phyloP scores from a whole-genome alignment of 1,140 invertebrate genomes.

The Holotrichia oblita region DNA sequence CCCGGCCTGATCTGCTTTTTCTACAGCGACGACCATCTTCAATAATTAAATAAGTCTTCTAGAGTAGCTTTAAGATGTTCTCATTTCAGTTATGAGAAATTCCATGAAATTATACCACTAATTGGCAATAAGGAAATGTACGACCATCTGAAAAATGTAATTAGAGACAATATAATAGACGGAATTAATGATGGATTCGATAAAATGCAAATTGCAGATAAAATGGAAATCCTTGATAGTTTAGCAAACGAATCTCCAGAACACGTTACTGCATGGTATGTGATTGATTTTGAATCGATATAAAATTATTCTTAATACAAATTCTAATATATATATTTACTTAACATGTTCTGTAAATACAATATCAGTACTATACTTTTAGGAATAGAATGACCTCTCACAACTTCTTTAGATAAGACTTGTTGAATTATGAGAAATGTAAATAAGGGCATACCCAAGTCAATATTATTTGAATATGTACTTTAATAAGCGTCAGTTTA shows the following conservation, averaged over 20 bases:
- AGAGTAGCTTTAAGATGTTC: neutral
- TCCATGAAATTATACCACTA: neutral
- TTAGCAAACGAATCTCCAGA: neutral
- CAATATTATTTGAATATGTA: neutral
- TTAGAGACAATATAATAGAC: neutral
- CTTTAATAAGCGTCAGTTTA: neutral
- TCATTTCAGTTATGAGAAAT: constrained; percentile 22
- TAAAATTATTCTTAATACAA: neutral
- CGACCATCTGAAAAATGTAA: neutral
- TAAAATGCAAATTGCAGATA: neutral
- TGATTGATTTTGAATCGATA: neutral
- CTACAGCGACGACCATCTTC: neutral
- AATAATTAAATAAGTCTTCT: neutral
- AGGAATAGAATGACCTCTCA: too few relatives aligned
- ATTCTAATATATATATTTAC: neutral
- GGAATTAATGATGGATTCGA: constrained; percentile 28
- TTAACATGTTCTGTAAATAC: too few relatives aligned
- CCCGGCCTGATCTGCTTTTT: constrained; percentile 32
- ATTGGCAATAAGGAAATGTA: neutral
- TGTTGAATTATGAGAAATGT: neutral
- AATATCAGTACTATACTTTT: too few relatives aligned
- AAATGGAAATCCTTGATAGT: neutral
- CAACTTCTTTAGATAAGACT: neutral
- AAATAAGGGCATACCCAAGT: neutral
- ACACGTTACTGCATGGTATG: neutral